A percentile compares a stretch with the other conserved stretches of the same genome.
phyloP scores from a whole-genome alignment of 2,888 invertebrate species.

The Exephanes ischioxanthus region DNA sequence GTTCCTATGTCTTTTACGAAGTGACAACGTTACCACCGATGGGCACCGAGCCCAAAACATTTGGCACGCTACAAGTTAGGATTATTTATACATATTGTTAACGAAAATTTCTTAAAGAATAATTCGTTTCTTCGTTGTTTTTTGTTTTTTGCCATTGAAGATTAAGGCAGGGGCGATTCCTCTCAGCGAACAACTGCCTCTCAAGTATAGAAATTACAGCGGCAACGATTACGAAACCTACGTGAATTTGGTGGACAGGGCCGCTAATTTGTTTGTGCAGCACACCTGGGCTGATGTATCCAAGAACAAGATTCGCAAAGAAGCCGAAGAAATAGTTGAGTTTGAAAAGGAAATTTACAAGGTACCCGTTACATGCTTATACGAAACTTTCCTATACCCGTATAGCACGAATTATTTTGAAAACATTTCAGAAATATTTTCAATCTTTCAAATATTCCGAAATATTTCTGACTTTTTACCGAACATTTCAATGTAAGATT shows the following conservation, averaged over 20 bases:
- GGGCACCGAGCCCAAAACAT: neutral
- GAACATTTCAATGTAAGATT: too few relatives aligned
- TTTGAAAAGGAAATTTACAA: constrained; percentile 69
- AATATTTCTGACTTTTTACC: too few relatives aligned
- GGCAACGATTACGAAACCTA: constrained; percentile 63
- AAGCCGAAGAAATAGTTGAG: constrained; percentile 70
- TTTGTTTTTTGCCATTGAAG: constrained; percentile 11
- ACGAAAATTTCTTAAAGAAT: neutral
- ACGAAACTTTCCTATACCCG: too few relatives aligned
- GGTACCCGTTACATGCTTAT: constrained; percentile 20
- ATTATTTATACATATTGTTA: neutral
- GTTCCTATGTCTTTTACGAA: constrained; percentile 54
- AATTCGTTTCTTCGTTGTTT: neutral
- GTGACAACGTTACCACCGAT: neutral
- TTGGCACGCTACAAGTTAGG: neutral
- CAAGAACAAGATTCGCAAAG: constrained; percentile 60
- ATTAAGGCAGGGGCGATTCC: constrained; percentile 41
- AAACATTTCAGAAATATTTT: too few relatives aligned
- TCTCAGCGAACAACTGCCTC: constrained; percentile 31
- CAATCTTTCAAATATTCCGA: too few relatives aligned
- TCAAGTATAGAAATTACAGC: constrained; percentile 54
- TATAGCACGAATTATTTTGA: too few relatives aligned
- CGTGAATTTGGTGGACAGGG: constrained; percentile 57
- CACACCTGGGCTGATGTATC: constrained; percentile 65
- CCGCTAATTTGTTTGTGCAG: constrained; percentile 66